Evolutionary conservation across 2,797 vertebrate genomes (phyloP), one percentile per base, ranked within the genome.

Genomic region (Heterohyrax brucei): DNA sequence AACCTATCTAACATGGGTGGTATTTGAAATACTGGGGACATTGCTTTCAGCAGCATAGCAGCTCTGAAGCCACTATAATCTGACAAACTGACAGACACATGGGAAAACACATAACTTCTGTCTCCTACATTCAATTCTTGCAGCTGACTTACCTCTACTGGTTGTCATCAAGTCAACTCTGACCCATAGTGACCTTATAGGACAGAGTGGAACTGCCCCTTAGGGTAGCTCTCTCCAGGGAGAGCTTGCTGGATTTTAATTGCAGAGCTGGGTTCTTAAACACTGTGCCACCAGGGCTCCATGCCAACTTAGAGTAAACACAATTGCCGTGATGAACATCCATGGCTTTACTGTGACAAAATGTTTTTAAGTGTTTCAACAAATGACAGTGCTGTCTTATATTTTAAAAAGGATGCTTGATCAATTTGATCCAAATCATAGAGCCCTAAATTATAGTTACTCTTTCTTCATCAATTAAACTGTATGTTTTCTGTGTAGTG

Each of bases 341-440:
- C 56, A 80, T 95, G 70, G 56, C 83, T 28, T 68, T 39, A 16
- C 14, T 89, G 64, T 68, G n/a, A 64, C 22, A 78, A 94, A 94
- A 72, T 39, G 7, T 61, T 14, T 61, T 14, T 9, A 85, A 66
- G 66, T 72, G 21, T 89, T 91, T 85, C 79, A 88, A 94, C 5
- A 33, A 95, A 48, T 84, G 50, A 89, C 88, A 96, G 61, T 78
- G 10, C 64, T 46, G 3, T 73, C 86, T 95, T 87, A 12, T 89
- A 30, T 83, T 95, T 53, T 91, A 14, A 77, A 85, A 84, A 26
- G 50, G 19, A 0, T 75, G 66, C 59, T 86, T 82, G 50, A 83
- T 93, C 86, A 93, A 89, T 48, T 72, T 59, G 3, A 12, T 81
- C 39, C 78, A 80, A 94, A 82, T 83, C 81, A n/a, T 8, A 18